Evolutionary conservation across 2,888 invertebrate species (phyloP), one percentile per base, ranked within the genome.

Genomic region (Onchidella celtica): DNA sequence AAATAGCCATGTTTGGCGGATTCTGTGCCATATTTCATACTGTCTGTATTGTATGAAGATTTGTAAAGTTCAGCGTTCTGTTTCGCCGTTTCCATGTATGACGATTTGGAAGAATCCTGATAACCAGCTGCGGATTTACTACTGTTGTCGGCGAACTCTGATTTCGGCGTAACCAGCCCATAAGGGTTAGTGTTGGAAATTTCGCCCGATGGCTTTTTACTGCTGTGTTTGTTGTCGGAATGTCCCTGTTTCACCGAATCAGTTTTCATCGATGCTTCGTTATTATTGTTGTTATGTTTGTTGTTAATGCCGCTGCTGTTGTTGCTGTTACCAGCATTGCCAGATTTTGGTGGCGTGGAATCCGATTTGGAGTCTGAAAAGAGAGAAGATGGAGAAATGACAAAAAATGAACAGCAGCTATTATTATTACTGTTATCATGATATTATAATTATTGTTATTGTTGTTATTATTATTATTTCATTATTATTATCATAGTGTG

Each of bases 351-450:
- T 29, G 74, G 66, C 4, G 65, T 57, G 29, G 24, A 9, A n/a
- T 80, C 80, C 1, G 74, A 9, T 66, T 80, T 80, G 0, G 80
- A 47, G 36, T 80, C 80, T 73, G 80, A 24, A 29, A 57, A 14
- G 6, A 57, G n/a, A 40, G n/a, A 3, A 27, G 11, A 11, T 55
- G 40, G 14, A 75, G 63, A 29, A 70, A 40, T 3, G 32, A 57
- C 14, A 38, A 73, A 6, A 73, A 72, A 24, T 2, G 17, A 24
- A n/a, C n/a, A n/a, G n/a, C n/a, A n/a, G n/a, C n/a, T n/a, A n/a
- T n/a, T n/a, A n/a, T n/a, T n/a, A n/a, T n/a, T n/a, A n/a, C n/a
- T n/a, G n/a, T n/a, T n/a, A n/a, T n/a, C n/a, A n/a, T n/a, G n/a
- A n/a, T n/a, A n/a, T n/a, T n/a, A n/a, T n/a, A n/a, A n/a, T n/a